Percentiles rank a stretch among this genome's conserved stretches.
phyloP scores from a whole-genome alignment of 2,113 vertebrate species.

The Uropsilus gracilis region DNA sequence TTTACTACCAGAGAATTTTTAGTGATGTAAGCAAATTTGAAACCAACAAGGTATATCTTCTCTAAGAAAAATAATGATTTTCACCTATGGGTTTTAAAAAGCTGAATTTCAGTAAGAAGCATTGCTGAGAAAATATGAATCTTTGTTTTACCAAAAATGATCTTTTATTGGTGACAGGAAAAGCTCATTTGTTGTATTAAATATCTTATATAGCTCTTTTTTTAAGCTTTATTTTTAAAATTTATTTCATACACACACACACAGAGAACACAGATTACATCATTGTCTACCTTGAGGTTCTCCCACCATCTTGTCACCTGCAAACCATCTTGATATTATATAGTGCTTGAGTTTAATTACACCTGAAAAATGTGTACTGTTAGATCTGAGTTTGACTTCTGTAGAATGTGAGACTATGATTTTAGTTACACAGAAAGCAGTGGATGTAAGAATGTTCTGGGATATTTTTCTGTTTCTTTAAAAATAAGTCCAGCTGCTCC shows the following conservation, averaged over 20 bases:
- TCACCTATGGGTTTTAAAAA: conserved; percentile 23
- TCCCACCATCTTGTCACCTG: too few relatives aligned
- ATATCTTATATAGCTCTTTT: neutral
- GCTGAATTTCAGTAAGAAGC: neutral
- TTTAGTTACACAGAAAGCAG: neutral
- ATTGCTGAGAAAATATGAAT: neutral
- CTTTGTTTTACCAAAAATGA: conserved; percentile 7
- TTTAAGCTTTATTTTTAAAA: too few relatives aligned
- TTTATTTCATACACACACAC: too few relatives aligned
- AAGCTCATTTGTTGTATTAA: neutral
- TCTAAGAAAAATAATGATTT: neutral
- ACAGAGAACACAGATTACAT: too few relatives aligned
- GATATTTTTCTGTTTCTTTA: conserved; percentile 31
- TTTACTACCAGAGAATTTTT: neutral
- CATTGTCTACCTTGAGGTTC: too few relatives aligned
- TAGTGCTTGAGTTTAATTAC: conserved; percentile 1
- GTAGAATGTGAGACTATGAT: neutral
- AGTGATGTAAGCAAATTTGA: conserved; percentile 17
- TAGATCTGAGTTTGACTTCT: neutral
- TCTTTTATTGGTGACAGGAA: neutral
- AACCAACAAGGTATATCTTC: neutral
- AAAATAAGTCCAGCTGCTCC: neutral
- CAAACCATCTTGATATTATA: too few relatives aligned
- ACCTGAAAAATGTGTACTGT: conserved; percentile 15
- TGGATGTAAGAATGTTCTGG: neutral